phyloP scores from a whole-genome alignment of 2,888 invertebrate species.

The Prenolepis imparis region DNA sequence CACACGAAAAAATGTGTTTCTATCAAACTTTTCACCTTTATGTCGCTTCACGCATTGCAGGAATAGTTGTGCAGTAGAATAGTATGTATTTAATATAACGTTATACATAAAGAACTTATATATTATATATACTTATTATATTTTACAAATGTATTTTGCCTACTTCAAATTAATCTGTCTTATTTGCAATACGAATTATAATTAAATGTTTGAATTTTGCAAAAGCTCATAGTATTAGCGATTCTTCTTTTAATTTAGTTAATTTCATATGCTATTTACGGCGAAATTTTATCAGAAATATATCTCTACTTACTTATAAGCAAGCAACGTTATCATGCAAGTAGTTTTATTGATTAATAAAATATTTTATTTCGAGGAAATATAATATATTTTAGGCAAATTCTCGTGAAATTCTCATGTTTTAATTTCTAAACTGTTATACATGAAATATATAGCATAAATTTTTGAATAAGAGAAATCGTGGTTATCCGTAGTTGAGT shows the following conservation, averaged over 20 bases:
- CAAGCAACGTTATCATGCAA: not conserved
- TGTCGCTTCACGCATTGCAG: not conserved
- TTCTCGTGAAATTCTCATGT: not conserved
- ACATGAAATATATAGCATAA: not conserved
- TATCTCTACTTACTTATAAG: not conserved
- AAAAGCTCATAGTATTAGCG: not conserved
- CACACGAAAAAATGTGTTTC: not conserved
- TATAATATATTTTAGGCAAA: not conserved
- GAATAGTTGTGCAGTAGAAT: not conserved
- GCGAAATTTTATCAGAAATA: not conserved
- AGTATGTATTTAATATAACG: not conserved
- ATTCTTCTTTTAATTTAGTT: not conserved
- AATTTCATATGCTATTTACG: not conserved
- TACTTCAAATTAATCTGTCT: not conserved
- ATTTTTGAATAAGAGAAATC: slow-evolving; percentile 1
- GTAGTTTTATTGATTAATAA: not conserved
- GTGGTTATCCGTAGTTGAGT: not conserved
- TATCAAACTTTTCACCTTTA: not conserved
- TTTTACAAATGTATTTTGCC: not conserved
- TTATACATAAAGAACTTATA: not conserved
- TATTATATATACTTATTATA: not conserved
- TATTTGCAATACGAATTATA: not conserved
- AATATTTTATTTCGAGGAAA: not conserved
- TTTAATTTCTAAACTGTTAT: not conserved
- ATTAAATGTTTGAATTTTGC: not conserved